Evolutionary conservation across 1,140 invertebrate genomes (phyloP).

Genomic region (Atta colombica): DNA sequence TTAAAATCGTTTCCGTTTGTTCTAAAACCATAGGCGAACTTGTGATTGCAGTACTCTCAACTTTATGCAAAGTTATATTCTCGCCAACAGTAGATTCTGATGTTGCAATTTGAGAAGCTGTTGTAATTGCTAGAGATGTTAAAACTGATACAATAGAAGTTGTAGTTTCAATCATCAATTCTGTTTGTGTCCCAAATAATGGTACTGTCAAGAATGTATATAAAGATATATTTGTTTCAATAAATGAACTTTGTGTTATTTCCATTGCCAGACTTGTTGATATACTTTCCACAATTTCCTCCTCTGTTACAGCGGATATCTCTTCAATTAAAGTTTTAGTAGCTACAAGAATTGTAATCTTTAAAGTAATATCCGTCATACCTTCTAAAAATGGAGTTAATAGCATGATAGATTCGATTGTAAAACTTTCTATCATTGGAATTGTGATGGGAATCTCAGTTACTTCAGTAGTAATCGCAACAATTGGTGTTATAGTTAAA

Average conservation of each 20-base stretch:
- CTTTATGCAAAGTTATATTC: background rate
- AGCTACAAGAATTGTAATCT: constrained; percentile 10
- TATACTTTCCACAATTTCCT: background rate
- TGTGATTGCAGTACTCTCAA: background rate
- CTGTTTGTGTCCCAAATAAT: background rate
- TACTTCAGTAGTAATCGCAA: background rate
- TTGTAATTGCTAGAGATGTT: background rate
- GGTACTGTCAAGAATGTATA: background rate
- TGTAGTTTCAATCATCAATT: constrained; percentile 5
- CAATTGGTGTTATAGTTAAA: background rate
- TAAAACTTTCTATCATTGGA: background rate
- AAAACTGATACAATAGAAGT: background rate
- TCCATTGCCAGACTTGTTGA: background rate
- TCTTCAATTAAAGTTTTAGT: background rate
- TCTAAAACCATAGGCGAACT: constrained; percentile 1
- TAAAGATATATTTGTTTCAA: constrained; percentile 8
- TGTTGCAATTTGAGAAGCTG: background rate
- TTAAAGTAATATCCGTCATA: constrained; percentile 40
- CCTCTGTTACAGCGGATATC: background rate
- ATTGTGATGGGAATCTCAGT: background rate
- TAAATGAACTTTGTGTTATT: background rate
- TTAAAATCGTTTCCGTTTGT: constrained; percentile 19
- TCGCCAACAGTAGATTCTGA: background rate
- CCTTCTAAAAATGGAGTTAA: constrained; percentile 39
- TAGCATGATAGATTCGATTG: constrained; percentile 14